Evolutionary conservation across 1,140 invertebrate genomes (phyloP), one percentile per base, ranked within the genome.

Genomic region (Drosophila murphyi): DNA sequence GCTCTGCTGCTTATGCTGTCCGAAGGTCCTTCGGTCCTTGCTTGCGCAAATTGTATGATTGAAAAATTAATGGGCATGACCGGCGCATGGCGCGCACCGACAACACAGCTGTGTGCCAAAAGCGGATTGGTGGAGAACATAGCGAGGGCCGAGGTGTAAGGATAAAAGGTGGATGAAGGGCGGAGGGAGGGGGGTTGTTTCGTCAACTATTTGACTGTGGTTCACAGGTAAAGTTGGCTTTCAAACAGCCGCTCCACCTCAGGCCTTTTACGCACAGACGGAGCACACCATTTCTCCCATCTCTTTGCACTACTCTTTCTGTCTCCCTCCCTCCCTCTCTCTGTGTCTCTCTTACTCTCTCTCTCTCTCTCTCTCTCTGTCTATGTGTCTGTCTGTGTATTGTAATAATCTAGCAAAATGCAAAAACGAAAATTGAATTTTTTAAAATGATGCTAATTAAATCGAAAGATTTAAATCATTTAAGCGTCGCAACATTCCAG

Each of bases 371-470:
- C 56, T 50, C 4, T 47, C 10, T 6, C 39, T n/a, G 10, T 5
- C 12, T 20, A 12, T 48, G 47, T 34, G 52, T 41, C 12, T 37
- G 39, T 71, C 41, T 64, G 47, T 61, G 72, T 75, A 76, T 86
- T 86, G 71, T 80, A 78, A 85, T 86, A 85, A 85, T 69, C 74
- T 51, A 48, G 43, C 74, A 78, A 78, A 72, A 86, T 81, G 75
- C 71, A 76, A 85, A 86, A 73, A 86, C 64, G 70, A 39, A 81
- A 86, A 86, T 86, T 78, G 68, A 86, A 81, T 86, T 86, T 78
- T 73, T 86, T 86, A 86, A 86, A 86, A 81, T 81, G 82, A 86
- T 78, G 75, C 82, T 85, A 86, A 86, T 86, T 86, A 86, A 86
- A 86, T 81, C 75, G 74, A 81, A 86, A 86, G 78, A 86, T 86